phyloP scores from a whole-genome alignment of 2,113 vertebrate genomes.

The Haliaeetus leucogaster region DNA sequence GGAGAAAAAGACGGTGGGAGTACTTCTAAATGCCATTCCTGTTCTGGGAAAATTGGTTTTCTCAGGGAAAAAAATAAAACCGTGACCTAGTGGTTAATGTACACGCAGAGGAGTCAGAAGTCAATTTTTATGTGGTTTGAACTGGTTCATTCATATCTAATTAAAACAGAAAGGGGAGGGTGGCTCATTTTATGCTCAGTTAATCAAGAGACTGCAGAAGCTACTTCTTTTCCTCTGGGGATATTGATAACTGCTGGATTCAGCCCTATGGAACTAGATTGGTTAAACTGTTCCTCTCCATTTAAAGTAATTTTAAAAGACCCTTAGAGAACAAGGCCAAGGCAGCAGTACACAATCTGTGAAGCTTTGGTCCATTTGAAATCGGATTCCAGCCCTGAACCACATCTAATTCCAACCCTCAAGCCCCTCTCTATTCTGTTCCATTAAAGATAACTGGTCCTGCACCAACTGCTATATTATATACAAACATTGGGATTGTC shows the following conservation, averaged over 20 bases:
- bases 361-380: neutral
- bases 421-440: neutral
- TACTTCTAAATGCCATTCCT: neutral
- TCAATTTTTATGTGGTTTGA: conserved; percentile 35
- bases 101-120: conserved; percentile 18
- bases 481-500: neutral
- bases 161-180: conserved; percentile 24
- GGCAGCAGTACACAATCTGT: neutral
- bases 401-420: neutral
- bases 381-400: neutral
- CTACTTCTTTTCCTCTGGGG: conserved; percentile 22
- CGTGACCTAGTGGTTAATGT: conserved; percentile 9
- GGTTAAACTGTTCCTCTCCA: neutral
- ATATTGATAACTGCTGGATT: neutral
- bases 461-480: neutral
- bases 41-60: conserved; percentile 14
- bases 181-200: conserved; percentile 46
- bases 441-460: neutral
- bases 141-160: conserved; percentile 23
- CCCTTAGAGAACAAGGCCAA: neutral
- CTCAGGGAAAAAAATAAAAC: conserved; percentile 2
- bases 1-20: neutral
- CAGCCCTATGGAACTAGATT: neutral
- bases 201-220: conserved; percentile 21
- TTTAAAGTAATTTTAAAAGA: neutral